phyloP scores from a whole-genome alignment of 2,113 vertebrate species.

The Girardinichthys multiradiatus region DNA sequence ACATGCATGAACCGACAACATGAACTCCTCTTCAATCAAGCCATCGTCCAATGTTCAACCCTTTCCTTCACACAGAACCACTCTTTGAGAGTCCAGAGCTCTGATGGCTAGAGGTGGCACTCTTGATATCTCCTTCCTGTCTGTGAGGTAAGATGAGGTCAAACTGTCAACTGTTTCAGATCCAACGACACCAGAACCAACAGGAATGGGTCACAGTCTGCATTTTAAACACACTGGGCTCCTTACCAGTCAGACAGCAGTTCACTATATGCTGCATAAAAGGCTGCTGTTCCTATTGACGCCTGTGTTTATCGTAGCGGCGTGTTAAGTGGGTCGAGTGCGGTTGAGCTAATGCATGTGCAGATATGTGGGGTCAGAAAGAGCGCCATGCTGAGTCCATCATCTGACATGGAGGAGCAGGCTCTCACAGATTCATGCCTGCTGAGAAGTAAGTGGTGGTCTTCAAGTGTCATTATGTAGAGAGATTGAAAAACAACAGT shows the following conservation, averaged over 20 bases:
- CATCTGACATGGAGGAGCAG: constrained; percentile 39
- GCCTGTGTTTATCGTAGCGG: constrained; percentile 61
- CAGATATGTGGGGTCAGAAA: constrained; percentile 55
- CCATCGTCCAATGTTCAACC: neutral
- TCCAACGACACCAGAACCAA: constrained; percentile 32
- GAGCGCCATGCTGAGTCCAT: constrained; percentile 32
- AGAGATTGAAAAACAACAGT: constrained; percentile 15
- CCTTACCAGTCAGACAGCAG: constrained; percentile 34
- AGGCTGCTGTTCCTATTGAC: constrained; percentile 53
- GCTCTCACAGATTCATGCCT: constrained; percentile 35
- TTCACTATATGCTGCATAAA: constrained; percentile 43
- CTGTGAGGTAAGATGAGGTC: constrained; percentile 50
- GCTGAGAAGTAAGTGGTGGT: constrained; percentile 35
- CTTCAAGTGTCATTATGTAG: constrained; percentile 45
- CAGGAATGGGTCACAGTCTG: constrained; percentile 18
- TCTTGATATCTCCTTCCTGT: constrained; percentile 56
- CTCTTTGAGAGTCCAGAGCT: neutral
- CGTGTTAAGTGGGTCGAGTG: constrained; percentile 55
- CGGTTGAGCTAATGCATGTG: constrained; percentile 57
- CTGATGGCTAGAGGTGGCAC: constrained; percentile 27
- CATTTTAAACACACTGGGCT: constrained; percentile 17
- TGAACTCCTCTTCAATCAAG: neutral
- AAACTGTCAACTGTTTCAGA: constrained; percentile 53
- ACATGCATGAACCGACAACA: neutral
- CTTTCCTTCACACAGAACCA: constrained; percentile 18